Evolutionary conservation across 2,113 vertebrate genomes (phyloP).

Genomic region (Spheniscus mendiculus): DNA sequence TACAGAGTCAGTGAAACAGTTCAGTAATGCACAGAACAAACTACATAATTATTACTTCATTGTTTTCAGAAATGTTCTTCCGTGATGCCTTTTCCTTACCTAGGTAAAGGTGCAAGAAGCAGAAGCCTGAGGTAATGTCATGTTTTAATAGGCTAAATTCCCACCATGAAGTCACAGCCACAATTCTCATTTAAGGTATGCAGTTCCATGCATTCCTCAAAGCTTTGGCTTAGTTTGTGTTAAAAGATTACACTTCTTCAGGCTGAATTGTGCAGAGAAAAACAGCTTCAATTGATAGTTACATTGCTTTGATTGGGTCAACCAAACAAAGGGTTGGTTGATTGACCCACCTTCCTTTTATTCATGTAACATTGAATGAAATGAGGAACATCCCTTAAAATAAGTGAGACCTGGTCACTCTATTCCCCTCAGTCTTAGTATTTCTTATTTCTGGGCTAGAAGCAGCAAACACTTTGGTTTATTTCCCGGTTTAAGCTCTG

Average conservation of each 20-base stretch:
- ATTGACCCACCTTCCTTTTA: background rate
- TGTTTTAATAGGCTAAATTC: background rate
- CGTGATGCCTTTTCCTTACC: background rate
- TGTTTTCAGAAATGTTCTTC: background rate
- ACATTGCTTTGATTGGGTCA: background rate
- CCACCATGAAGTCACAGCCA: background rate
- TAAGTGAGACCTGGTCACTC: background rate
- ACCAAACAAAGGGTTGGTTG: background rate
- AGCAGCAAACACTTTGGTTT: background rate
- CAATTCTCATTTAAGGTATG: background rate
- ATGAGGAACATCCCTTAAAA: background rate
- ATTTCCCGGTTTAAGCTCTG: background rate
- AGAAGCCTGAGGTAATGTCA: background rate
- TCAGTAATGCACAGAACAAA: background rate
- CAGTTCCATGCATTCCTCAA: background rate
- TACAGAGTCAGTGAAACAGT: background rate
- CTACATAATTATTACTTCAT: background rate
- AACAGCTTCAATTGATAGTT: background rate
- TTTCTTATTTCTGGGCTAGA: background rate
- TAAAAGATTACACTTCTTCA: constrained; percentile 2
- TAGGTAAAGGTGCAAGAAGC: background rate
- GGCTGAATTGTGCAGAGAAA: background rate
- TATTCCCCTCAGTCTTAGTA: background rate
- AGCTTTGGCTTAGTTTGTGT: background rate
- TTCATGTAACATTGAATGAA: background rate